phyloP scores from a whole-genome alignment of 2,888 invertebrate species.

The Drosophila leonis region DNA sequence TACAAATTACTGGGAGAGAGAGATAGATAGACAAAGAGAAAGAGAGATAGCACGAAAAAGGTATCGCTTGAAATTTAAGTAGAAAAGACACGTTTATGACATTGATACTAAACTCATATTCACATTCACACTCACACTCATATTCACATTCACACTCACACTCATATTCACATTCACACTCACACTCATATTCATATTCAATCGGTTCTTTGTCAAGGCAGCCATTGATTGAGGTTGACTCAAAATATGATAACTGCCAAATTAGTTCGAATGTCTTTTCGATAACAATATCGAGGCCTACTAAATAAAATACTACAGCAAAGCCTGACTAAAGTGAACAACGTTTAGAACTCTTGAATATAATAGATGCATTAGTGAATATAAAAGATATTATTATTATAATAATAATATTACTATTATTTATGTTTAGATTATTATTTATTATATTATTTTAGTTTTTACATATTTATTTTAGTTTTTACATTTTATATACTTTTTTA shows the following conservation, averaged over 20 bases:
- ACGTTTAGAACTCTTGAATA: neutral
- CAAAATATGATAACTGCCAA: slow-evolving; percentile 28
- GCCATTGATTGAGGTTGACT: slow-evolving; percentile 6
- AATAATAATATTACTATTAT: too few species aligned
- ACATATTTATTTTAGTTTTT: too few species aligned
- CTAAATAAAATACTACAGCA: neutral
- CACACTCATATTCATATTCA: neutral
- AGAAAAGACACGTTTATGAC: slow-evolving; percentile 33
- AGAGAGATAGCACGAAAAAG: neutral
- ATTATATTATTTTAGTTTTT: too few species aligned
- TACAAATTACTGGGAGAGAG: neutral
- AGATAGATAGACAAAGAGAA: neutral
- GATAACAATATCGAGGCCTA: neutral
- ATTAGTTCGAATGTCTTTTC: slow-evolving; percentile 1
- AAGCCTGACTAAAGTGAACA: neutral
- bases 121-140: neutral
- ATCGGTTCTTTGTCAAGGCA: slow-evolving; percentile 39
- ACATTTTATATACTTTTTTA: too few species aligned
- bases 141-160: neutral
- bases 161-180: neutral
- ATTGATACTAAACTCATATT: slow-evolving; percentile 4
- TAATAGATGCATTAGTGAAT: neutral
- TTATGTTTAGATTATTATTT: too few species aligned
- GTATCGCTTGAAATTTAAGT: slow-evolving; percentile 40
- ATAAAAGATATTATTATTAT: too few species aligned